Conservation (phyloP, 2,113 vertebrate species). For the Grus americana region DNA sequence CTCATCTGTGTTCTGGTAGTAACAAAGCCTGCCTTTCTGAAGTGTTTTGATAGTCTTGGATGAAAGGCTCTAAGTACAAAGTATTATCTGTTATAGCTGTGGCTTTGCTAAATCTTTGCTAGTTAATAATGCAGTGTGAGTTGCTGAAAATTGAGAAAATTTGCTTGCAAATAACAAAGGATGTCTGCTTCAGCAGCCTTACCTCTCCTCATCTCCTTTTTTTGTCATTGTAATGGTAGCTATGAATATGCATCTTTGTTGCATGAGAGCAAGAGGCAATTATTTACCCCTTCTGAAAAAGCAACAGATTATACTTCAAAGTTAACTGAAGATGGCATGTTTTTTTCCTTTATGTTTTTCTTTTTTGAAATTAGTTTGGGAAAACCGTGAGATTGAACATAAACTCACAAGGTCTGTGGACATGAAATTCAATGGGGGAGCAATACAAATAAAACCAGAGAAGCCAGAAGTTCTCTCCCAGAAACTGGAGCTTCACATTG, state of each 20-base stretch:
- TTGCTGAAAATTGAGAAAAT: conserved; percentile 14
- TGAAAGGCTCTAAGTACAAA: background rate
- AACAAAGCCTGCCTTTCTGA: background rate
- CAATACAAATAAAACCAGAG: background rate
- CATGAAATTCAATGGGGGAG: background rate
- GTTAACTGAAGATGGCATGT: background rate
- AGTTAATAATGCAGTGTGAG: conserved; percentile 4
- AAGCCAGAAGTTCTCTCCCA: background rate
- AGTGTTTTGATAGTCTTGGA: background rate
- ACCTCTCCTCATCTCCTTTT: background rate
- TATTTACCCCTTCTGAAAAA: background rate
- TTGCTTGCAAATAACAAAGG: conserved; percentile 7
- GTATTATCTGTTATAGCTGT: background rate
- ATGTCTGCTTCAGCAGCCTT: background rate
- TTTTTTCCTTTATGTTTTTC: background rate
- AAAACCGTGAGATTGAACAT: background rate
- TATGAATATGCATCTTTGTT: background rate
- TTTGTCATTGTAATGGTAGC: background rate
- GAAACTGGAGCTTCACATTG: background rate
- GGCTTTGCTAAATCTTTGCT: background rate
- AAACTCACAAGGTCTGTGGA: background rate
- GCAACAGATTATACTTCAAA: background rate
- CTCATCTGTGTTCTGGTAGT: background rate
- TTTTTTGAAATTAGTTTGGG: background rate
- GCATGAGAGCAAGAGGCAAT: background rate